Evolutionary conservation across 2,888 invertebrate genomes (phyloP).

Genomic region (Phyllotreta striolata): DNA sequence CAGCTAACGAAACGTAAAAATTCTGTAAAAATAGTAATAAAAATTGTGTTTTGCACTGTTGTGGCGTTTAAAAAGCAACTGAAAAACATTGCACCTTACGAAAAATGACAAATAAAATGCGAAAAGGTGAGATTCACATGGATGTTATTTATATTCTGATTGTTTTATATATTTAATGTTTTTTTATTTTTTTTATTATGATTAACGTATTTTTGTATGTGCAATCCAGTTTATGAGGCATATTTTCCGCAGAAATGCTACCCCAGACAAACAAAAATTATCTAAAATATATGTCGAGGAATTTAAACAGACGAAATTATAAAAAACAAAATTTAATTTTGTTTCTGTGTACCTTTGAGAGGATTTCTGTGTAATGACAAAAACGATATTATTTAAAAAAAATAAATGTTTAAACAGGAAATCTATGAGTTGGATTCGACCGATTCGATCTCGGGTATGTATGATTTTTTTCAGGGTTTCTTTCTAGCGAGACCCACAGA

Average conservation of each 20-base stretch:
- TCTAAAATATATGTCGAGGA: constrained; percentile 46
- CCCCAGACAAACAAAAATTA: constrained; percentile 41
- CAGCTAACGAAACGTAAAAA: constrained; percentile 33
- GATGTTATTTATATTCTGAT: constrained; percentile 20
- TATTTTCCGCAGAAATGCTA: constrained; percentile 54
- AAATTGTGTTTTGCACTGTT: constrained; percentile 48
- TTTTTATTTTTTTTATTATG: constrained; percentile 32
- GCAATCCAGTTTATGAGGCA: constrained; percentile 44
- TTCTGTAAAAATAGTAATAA: constrained; percentile 44
- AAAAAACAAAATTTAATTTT: constrained; percentile 45
- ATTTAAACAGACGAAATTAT: constrained; percentile 41
- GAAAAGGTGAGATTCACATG: constrained; percentile 44
- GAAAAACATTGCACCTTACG: constrained; percentile 43
- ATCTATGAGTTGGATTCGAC: constrained; percentile 38
- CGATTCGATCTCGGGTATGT: constrained; percentile 42
- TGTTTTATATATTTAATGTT: constrained; percentile 23
- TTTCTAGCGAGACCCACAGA: constrained; percentile 37
- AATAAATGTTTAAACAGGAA: constrained; percentile 46
- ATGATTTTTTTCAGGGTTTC: constrained; percentile 44
- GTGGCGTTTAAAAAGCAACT: constrained; percentile 41
- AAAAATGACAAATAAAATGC: constrained; percentile 29
- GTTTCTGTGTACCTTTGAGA: constrained; percentile 48
- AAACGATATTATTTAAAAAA: constrained; percentile 49
- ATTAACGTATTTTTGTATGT: constrained; percentile 31
- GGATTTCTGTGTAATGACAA: constrained; percentile 45